Conservation (phyloP, 1,140 invertebrate species). For the Thalassaphorura encarpata region DNA sequence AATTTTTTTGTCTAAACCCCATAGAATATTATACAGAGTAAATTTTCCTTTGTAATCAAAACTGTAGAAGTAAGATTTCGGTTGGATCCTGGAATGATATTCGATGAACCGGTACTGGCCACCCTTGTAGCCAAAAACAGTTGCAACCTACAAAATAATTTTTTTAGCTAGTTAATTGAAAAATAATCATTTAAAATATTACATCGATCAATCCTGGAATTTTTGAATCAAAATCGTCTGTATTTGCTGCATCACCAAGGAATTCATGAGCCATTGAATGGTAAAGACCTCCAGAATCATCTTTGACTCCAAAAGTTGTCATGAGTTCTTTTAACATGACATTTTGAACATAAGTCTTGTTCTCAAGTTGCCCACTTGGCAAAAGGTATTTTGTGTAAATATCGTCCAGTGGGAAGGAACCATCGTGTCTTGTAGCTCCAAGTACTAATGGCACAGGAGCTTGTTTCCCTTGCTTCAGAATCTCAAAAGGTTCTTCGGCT, state of each 20-base stretch:
- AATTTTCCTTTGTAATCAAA: slow-evolving; percentile 14
- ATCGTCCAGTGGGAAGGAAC: neutral
- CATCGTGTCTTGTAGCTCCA: neutral
- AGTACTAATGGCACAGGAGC: neutral
- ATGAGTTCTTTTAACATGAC: neutral
- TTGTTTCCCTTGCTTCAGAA: neutral
- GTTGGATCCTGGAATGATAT: neutral
- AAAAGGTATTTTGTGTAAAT: slow-evolving; percentile 1
- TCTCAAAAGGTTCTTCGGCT: neutral
- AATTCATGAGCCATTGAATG: neutral
- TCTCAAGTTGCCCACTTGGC: neutral
- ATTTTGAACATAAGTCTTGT: neutral
- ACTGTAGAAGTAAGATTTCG: slow-evolving; percentile 3
- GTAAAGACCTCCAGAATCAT: neutral
- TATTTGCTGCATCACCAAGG: neutral
- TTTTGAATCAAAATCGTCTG: neutral
- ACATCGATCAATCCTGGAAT: slow-evolving; percentile 6
- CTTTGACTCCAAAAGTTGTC: neutral
- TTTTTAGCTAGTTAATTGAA: too few relatives aligned
- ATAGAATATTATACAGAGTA: slow-evolving; percentile 7
- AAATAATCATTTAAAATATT: too few relatives aligned
- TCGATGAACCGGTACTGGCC: neutral
- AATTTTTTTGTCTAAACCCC: neutral
- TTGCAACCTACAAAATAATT: neutral
- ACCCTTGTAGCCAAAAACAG: neutral